phyloP scores from a whole-genome alignment of 2,113 vertebrate species.

The Zosterops hypoxanthus region DNA sequence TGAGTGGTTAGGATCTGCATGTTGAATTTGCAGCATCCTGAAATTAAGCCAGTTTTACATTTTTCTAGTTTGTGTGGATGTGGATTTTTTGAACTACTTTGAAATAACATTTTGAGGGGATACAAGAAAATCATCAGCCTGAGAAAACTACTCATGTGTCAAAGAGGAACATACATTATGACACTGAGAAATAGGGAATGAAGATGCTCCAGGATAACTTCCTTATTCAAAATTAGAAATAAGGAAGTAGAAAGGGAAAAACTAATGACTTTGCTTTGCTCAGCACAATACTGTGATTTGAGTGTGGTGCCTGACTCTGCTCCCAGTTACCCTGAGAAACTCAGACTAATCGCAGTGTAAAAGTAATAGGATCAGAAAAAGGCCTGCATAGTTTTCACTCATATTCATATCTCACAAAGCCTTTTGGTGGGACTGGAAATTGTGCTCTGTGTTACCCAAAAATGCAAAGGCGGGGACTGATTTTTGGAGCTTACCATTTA shows the following conservation, averaged over 20 bases:
- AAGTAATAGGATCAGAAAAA: neutral
- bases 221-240: conserved; percentile 59
- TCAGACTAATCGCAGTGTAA: neutral
- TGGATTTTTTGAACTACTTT: neutral
- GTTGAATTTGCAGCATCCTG: neutral
- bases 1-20: neutral
- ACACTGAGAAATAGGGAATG: neutral
- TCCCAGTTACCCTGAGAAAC: neutral
- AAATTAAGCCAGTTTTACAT: neutral
- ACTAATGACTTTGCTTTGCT: conserved; percentile 21
- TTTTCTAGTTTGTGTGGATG: neutral
- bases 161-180: conserved; percentile 21
- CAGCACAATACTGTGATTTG: neutral
- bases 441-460: neutral
- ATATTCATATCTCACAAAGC: neutral
- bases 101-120: neutral
- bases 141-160: neutral
- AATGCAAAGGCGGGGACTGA: neutral
- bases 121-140: conserved; percentile 31
- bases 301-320: neutral
- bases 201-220: conserved; percentile 20
- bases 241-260: conserved; percentile 52
- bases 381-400: neutral
- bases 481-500: neutral
- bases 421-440: neutral